These are phyloP conservation scores for Hyphantria cunea DNA, from an alignment of 1,140 invertebrate species.

Conservation along the genomic window DNA sequence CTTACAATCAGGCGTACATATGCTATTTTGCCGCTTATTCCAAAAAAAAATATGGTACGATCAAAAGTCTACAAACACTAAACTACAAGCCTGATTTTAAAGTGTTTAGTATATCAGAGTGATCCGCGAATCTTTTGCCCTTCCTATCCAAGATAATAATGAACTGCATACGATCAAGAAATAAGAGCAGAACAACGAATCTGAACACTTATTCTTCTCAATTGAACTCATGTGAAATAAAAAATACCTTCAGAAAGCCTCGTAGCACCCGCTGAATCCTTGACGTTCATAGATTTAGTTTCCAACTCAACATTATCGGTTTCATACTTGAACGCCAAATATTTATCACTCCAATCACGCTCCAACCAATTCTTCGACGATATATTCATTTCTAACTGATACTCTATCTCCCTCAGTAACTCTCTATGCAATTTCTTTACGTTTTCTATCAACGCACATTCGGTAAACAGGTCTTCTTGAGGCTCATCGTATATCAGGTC, in stretches of 20 bases:
- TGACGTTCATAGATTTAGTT: constrained; percentile 83
- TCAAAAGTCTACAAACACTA: no score
- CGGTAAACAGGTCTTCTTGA: constrained; percentile 89
- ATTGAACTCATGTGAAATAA: background rate
- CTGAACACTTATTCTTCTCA: no score
- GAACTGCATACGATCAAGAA: no score
- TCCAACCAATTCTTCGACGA: constrained; percentile 89
- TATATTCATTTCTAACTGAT: constrained; percentile 88
- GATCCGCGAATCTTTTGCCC: no score
- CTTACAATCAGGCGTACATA: no score
- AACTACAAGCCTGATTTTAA: no score
- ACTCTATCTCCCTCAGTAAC: constrained; percentile 85
- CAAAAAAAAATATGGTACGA: no score
- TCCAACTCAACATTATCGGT: constrained; percentile 83
- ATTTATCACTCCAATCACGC: constrained; percentile 94
- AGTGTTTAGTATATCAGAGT: no score
- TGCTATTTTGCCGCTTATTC: no score
- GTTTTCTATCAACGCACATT: constrained; percentile 85
- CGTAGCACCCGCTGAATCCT: constrained; percentile 88
- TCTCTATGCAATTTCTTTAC: constrained; percentile 77
- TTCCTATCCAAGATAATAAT: no score
- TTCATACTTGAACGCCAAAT: constrained; percentile 89
- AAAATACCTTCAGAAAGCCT: constrained; percentile 82
- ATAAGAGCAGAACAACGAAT: no score
- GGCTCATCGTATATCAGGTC: constrained; percentile 91